Base-by-base conservation (phyloP, 2,797 vertebrate species). In the Bradypodion ventrale region DNA sequence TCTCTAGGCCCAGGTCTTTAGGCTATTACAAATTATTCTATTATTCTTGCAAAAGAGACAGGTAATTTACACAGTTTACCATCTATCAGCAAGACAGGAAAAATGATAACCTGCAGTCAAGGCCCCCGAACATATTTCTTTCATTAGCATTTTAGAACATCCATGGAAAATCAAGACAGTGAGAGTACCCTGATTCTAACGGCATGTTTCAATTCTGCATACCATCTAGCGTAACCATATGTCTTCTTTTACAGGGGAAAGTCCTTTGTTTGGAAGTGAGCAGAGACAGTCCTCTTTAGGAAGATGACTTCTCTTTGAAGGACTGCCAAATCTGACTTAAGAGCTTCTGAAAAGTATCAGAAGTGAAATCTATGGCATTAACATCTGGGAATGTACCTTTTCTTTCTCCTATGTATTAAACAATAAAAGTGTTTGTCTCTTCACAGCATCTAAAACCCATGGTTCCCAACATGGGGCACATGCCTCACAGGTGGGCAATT, bases 21-120 rank as follows among this genome's bases (percentile, higher is more conserved):
- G 70, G 52, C 75, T 85, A 83, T 93, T 92, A 91, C 87, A 94
- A 93, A 94, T 91, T 1, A 91, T 91, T 90, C 88, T 40, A 88
- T 89, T 91, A 90, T 89, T 94, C 87, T 73, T 87, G 9, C 85
- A 84, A 87, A 87, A 92, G 87, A 77, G 66, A 89, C 27, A 81
- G 25, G 44, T 85, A 85, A 94, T 94, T 93, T 94, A 94, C 89
- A 89, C 89, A 83, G 49, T 59, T 49, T 83, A 83, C 82, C 87
- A 89, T 92, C 92, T 93, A 92, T 93, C 89, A 93, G 25, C 81
- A 72, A 85, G 89, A 56, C 32, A 87, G 83, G 80, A 87, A 88
- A 88, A 92, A 91, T 68, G 89, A 89, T 84, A 89, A 83, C 78
- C 72, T 87, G 79, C 10, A 27, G 73, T 68, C 85, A 73, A 80